Evolutionary conservation across 2,888 invertebrate genomes (phyloP), one percentile per base, ranked within the genome.

Genomic region (Poecilus cupreus): DNA sequence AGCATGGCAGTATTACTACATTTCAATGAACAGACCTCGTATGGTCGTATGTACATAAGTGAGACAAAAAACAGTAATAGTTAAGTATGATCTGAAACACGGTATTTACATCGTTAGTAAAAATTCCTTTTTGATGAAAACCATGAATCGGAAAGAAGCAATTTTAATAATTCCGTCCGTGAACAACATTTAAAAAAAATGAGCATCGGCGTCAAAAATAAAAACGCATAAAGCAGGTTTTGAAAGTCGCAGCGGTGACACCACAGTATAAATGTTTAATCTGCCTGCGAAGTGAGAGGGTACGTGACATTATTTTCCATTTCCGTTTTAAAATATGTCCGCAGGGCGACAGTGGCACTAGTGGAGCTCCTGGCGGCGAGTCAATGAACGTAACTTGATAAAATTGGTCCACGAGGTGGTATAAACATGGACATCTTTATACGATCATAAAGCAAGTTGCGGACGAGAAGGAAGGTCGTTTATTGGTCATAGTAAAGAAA

Each of bases 351-450:
- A 39, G 70, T n/a, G 13, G 43, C 72, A 46, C 68, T 37, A 18
- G 24, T 32, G 72, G 32, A 3, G 24, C 13, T n/a, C 74, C 18
- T 4, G 20, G 51, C 77, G 51, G 70, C 70, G 54, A 80, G 72
- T 80, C 80, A 80, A 72, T 80, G 80, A 80, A 72, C 72, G 72
- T 80, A 80, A 80, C 72, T 80, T 80, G 80, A 72, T 80, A n/a
- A 80, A 80, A 80, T 80, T 80, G 80, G 72, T 72, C 80, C 80
- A 37, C 54, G 54, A 51, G 80, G 80, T 72, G 72, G 72, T 72
- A 72, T 80, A 80, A 80, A 16, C 22, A 37, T 72, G 72, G 80
- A 80, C 80, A 72, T 80, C 37, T 80, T 80, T 79, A 79, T 70
- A 68, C 20, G 32, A n/a, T 13, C 79, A 32, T 79, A 79, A 79